A percentile compares a stretch with the other conserved stretches of the same genome.
Evolutionary conservation across 2,888 invertebrate species (phyloP).

Genomic region (Elmis aenea): DNA sequence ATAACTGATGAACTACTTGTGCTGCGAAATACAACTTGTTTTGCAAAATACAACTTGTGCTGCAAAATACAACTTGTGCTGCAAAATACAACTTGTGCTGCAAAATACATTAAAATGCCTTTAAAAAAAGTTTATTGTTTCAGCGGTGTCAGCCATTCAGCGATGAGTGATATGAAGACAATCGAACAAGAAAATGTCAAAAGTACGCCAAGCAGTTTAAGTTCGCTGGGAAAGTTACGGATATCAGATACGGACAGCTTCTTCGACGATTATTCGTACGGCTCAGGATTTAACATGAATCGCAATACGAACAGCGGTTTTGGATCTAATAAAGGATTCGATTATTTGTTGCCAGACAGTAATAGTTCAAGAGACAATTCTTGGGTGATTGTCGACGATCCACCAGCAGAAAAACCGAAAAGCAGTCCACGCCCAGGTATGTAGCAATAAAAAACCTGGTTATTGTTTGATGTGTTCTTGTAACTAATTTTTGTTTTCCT

Average conservation of each 20-base stretch:
- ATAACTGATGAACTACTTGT: no score
- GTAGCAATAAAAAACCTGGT: neutral
- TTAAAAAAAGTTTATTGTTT: slow-evolving; percentile 24
- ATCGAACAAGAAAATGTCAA: slow-evolving; percentile 78
- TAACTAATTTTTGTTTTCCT: no score
- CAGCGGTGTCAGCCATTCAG: slow-evolving; percentile 77
- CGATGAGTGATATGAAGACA: slow-evolving; percentile 82
- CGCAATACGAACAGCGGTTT: slow-evolving; percentile 43
- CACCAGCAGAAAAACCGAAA: slow-evolving; percentile 29
- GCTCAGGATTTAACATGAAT: slow-evolving; percentile 57
- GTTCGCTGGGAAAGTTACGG: slow-evolving; percentile 40
- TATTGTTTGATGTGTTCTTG: neutral
- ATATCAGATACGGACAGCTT: slow-evolving; percentile 47
- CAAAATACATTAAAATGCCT: no score
- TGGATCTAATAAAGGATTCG: slow-evolving; percentile 27
- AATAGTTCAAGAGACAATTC: slow-evolving; percentile 36
- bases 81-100: no score
- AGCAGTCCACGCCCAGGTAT: slow-evolving; percentile 15
- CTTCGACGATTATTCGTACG: slow-evolving; percentile 51
- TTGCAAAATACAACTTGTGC: no score
- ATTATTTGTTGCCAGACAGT: slow-evolving; percentile 30
- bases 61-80: no score
- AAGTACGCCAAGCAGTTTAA: slow-evolving; percentile 44
- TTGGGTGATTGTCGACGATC: slow-evolving; percentile 47
- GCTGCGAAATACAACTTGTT: no score